Conservation (phyloP, 2,888 invertebrate genomes). For the Salticus scenicus region DNA sequence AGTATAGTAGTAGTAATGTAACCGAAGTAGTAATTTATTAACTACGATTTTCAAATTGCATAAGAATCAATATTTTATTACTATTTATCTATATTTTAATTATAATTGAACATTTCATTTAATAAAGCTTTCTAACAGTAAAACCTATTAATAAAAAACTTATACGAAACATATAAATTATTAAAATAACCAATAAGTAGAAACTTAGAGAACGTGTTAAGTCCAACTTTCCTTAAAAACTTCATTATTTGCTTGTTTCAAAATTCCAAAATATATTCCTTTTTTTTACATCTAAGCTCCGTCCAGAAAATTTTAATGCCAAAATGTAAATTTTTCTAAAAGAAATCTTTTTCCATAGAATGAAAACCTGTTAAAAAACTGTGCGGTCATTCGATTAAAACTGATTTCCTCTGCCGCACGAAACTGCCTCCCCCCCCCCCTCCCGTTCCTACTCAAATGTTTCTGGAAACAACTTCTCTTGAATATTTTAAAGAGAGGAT, state of each 20-base stretch:
- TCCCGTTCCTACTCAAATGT: slow-evolving; percentile 6
- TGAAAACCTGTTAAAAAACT: slow-evolving; percentile 60
- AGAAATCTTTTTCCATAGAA: slow-evolving; percentile 20
- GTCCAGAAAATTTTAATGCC: not conserved
- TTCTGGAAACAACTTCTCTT: slow-evolving; percentile 46
- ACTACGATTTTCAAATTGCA: no score
- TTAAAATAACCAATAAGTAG: no score
- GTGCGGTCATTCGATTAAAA: slow-evolving; percentile 57
- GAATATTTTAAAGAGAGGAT: slow-evolving; percentile 61
- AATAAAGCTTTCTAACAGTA: no score
- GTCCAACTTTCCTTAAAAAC: not conserved
- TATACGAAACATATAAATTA: no score
- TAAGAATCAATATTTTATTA: no score
- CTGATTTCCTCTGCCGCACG: slow-evolving; percentile 53
- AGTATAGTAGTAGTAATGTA: no score
- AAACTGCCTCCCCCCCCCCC: slow-evolving; percentile 3
- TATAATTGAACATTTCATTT: no score
- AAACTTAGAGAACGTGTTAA: not conserved
- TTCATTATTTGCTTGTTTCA: not conserved
- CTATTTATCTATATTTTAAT: no score
- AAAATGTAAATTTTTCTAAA: slow-evolving; percentile 21
- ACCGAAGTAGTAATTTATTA: no score
- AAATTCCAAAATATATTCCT: slow-evolving; percentile 6
- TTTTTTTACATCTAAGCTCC: not conserved
- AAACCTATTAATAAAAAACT: no score